These are phyloP conservation scores for Rhinoderma darwinii DNA, from an alignment of 2,113 vertebrate species.

Conservation along the genomic window DNA sequence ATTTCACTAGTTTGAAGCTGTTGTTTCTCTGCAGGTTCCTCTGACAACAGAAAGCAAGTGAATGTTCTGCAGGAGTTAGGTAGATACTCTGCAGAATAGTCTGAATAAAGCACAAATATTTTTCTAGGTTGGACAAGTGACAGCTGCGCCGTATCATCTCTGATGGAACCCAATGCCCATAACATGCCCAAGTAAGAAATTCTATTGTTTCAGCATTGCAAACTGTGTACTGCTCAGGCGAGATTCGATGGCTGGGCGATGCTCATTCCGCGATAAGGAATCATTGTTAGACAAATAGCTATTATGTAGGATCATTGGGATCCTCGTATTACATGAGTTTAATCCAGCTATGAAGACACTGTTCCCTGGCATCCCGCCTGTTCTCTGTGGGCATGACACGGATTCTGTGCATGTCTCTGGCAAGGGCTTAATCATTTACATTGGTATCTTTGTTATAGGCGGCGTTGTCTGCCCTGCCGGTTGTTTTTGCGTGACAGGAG, in stretches of 20 bases:
- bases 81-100: background rate
- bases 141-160: background rate
- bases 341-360: background rate
- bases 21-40: background rate
- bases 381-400: conserved; percentile 1
- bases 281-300: background rate
- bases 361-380: background rate
- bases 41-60: too few species aligned
- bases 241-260: too few species aligned
- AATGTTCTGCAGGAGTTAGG: background rate
- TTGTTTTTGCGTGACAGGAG: too few species aligned
- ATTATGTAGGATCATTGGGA: background rate
- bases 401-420: background rate
- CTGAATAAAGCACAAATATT: background rate
- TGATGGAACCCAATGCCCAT: background rate
- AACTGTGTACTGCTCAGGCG: background rate
- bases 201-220: background rate
- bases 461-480: background rate
- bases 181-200: background rate
- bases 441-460: background rate
- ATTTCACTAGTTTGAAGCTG: background rate
- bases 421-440: background rate
- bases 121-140: too few species aligned
- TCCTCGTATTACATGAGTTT: background rate
- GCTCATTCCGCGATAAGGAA: background rate